Base-by-base conservation (phyloP, 53 echinoderm and acorn worm genomes). In the Apostichopus leukothele region DNA sequence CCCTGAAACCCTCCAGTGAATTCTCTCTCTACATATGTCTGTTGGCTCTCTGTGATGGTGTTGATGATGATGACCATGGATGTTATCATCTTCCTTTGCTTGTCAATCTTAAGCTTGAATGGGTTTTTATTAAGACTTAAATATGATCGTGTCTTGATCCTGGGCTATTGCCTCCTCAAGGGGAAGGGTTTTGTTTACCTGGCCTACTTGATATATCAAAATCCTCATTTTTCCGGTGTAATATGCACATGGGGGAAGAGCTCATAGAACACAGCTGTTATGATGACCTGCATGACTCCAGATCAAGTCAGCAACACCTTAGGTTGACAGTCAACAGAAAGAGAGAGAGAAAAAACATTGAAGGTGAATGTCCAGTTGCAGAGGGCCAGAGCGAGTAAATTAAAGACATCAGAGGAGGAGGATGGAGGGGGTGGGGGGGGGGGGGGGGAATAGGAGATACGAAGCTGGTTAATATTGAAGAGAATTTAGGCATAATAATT, bases 131-230 rank as follows among this genome's bases (percentile, higher is more conserved):
- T 71, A 71, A 71, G 79, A 54, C 21, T 51, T 79, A n/a, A 79
- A 53, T 5, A 54, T 53, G 78, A 77, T 39, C 51, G 50, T 77
- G 50, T 52, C 53, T 26, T 14, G 18, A 53, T 12, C 53, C 52
- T 4, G 53, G 52, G 54, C 19, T 79, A 8, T 53, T 53, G 26
- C 84, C 84, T 60, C 84, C 84, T 60, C 26, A 60, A 21, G 63
- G 63, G 57, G 7, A 10, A 57, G 9, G 14, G 60, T 63, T 61
- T 27, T 84, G 84, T 84, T 84, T 84, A 84, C 66, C 60, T 84
- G 66, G 66, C 84, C 84, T 84, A 84, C 60, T 84, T 84, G 66
- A 84, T 10, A 60, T 63, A 63, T 27, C 57, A 60, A 84, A 63
- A 84, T 63, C 84, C 60, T 84, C 1, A 39, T 39, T 52, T 79